Conservation (phyloP, 92 coral and sea anemone genomes). For the Porites cylindrica region DNA sequence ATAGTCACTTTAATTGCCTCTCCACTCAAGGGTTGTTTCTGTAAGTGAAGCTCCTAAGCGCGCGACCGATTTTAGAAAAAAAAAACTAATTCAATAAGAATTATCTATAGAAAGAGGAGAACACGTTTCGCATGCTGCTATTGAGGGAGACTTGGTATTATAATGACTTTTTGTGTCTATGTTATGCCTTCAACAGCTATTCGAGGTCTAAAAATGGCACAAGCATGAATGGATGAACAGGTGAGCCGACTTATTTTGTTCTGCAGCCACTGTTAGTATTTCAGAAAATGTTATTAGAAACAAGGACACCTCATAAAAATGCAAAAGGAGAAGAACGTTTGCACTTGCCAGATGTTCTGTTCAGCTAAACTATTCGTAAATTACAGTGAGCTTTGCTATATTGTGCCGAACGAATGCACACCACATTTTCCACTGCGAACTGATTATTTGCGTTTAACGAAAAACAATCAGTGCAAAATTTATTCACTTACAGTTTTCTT, state of each 20-base stretch:
- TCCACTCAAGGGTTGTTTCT: conserved; percentile 38
- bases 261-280: not conserved
- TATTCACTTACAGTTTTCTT: not conserved
- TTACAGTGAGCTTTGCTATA: not conserved
- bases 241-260: not conserved
- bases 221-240: not conserved
- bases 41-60: conserved; percentile 18
- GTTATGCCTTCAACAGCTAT: not conserved
- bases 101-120: not conserved
- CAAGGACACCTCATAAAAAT: no score
- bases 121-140: not conserved
- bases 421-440: not conserved
- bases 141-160: not conserved
- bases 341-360: not conserved
- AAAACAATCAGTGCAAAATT: conserved; percentile 1
- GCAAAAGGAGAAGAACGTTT: not conserved
- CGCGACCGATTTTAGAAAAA: not conserved
- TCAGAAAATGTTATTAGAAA: no score
- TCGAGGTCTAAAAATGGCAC: not conserved
- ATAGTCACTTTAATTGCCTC: conserved; percentile 21
- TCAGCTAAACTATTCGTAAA: conserved; percentile 4
- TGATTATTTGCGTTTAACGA: conserved; percentile 1
- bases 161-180: not conserved
- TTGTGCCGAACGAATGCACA: not conserved
- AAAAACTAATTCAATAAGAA: not conserved